Base-by-base conservation (phyloP, 2,888 invertebrate species). In the Choristoneura rosaceana region DNA sequence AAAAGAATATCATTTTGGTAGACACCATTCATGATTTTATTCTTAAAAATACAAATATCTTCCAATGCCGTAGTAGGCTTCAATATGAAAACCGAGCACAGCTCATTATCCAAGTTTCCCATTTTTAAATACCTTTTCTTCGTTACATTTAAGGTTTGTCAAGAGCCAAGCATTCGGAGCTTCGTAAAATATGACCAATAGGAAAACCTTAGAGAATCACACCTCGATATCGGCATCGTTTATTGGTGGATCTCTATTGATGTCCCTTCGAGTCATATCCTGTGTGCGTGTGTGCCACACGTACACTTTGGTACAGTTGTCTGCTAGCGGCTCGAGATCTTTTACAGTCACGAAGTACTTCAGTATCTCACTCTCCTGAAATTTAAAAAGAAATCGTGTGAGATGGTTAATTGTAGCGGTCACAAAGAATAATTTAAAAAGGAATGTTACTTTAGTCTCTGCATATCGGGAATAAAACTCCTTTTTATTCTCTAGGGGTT, bases 231-330 rank as follows among this genome's bases (percentile, higher is more conserved):
- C 90, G 58, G 82, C 84, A 74, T 92, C 93, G 1, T 91, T 89
- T 17, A 89, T 74, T 77, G 87, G 87, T 0, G 79, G 94, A 43
- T 75, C 94, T 84, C 81, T 95, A 97, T 86, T 97, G 94, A 80
- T 85, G 74, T 87, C 88, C 14, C 95, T 95, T 70, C 99, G 94
- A 62, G 96, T 96, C 0, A 99, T 97, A 80, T 96, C 96, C 87
- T 99, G 98, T 0, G 99, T 99, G 82, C 99, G 95, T 3, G 99
- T 99, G 86, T 99, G 99, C 99, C 99, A 99, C 0, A 99, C 99
- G 75, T 98, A 96, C n/a, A 99, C 97, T 93, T 98, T 98, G 0
- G 97, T 97, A 83, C 99, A 99, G 78, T 96, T 96, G 77, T 98
- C 97, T 0, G 99, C 99, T 75, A 98, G 92, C 0, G 99, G 98